A percentile compares a stretch with the other conserved stretches of the same genome.
Conservation (phyloP, 2,113 vertebrate genomes). For the Podarcis cretensis region DNA sequence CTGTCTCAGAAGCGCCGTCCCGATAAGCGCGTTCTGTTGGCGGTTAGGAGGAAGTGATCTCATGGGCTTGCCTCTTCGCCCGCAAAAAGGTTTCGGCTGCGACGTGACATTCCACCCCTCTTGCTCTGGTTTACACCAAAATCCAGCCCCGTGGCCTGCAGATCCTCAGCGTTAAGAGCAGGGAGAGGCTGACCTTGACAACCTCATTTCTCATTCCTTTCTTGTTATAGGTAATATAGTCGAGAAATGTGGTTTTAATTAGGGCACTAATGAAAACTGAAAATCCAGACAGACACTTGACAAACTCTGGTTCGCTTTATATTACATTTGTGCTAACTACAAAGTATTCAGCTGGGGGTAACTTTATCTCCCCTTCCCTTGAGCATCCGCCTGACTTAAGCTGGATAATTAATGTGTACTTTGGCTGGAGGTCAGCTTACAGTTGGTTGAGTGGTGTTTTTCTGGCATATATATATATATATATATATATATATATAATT, state of each 20-base stretch:
- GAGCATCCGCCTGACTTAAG: slow-evolving; percentile 83
- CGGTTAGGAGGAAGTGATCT: slow-evolving; percentile 77
- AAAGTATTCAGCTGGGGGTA: slow-evolving; percentile 87
- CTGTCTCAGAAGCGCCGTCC: slow-evolving; percentile 24
- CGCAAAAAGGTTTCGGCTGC: slow-evolving; percentile 72
- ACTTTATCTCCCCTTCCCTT: slow-evolving; percentile 79
- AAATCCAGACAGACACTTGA: slow-evolving; percentile 88
- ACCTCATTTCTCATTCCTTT: slow-evolving; percentile 86
- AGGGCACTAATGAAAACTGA: slow-evolving; percentile 87
- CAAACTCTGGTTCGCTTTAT: slow-evolving; percentile 84
- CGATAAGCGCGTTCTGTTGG: slow-evolving; percentile 51
- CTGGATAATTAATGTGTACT: slow-evolving; percentile 87
- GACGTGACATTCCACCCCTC: slow-evolving; percentile 62
- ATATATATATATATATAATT: slow-evolving; percentile 41
- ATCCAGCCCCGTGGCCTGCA: slow-evolving; percentile 78
- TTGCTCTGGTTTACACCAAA: slow-evolving; percentile 78
- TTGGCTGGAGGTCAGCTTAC: slow-evolving; percentile 84
- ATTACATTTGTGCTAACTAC: slow-evolving; percentile 88
- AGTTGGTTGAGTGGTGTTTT: slow-evolving; percentile 69
- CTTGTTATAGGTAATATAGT: slow-evolving; percentile 86
- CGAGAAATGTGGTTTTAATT: slow-evolving; percentile 87
- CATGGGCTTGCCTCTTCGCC: slow-evolving; percentile 68
- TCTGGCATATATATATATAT: not conserved
- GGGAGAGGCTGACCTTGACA: slow-evolving; percentile 81
- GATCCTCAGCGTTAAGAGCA: slow-evolving; percentile 79